A percentile compares a stretch with the other conserved stretches of the same genome.
phyloP scores from a whole-genome alignment of 2,113 vertebrate genomes.

The Chinchilla lanigera region DNA sequence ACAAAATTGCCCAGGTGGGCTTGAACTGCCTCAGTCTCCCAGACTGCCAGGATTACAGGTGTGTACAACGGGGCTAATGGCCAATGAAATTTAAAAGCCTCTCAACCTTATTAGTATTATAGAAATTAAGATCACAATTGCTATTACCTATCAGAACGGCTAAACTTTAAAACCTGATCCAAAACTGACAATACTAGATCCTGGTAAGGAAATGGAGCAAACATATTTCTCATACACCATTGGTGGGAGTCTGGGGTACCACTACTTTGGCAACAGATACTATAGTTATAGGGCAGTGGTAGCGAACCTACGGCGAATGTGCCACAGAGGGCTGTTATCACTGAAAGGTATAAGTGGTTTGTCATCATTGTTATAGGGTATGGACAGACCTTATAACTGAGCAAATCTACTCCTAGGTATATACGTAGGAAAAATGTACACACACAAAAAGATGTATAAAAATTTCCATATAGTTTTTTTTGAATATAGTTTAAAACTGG shows the following conservation, averaged over 20 bases:
- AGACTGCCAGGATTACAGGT: background rate
- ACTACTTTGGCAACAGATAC: slow-evolving; percentile 7
- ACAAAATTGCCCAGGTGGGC: background rate
- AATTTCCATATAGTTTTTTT: background rate
- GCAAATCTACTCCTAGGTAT: slow-evolving; percentile 8
- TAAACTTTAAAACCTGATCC: slow-evolving; percentile 45
- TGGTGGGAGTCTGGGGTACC: background rate
- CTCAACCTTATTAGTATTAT: slow-evolving; percentile 36
- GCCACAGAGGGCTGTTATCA: background rate
- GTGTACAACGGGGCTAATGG: background rate
- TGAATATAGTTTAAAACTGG: slow-evolving; percentile 16
- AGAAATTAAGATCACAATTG: slow-evolving; percentile 23
- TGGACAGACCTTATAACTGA: background rate
- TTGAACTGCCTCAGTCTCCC: background rate
- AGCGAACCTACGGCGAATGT: background rate
- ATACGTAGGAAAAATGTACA: slow-evolving; percentile 22
- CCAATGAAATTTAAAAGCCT: slow-evolving; percentile 54
- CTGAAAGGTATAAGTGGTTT: background rate
- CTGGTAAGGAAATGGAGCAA: slow-evolving; percentile 19
- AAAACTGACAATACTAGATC: slow-evolving; percentile 26
- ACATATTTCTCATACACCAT: background rate
- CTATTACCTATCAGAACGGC: slow-evolving; percentile 22
- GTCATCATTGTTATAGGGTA: background rate
- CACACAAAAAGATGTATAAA: slow-evolving; percentile 17
- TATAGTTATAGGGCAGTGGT: background rate